A percentile compares a stretch with the other conserved stretches of the same genome.
These are phyloP conservation scores for Cerceris rybyensis DNA, from an alignment of 2,888 invertebrate species.

Conservation along the genomic window DNA sequence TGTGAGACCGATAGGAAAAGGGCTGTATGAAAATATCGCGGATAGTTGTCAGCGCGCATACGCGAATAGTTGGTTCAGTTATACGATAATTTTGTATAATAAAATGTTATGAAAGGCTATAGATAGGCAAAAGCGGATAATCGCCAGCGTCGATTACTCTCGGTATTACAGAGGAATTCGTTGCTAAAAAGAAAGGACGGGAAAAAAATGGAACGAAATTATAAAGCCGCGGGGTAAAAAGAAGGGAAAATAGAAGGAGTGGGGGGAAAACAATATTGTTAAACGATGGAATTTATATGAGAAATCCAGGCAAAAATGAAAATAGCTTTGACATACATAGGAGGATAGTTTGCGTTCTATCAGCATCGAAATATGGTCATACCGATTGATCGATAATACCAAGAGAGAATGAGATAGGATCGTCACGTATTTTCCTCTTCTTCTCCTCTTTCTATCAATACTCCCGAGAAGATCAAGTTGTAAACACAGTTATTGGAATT, in stretches of 20 bases:
- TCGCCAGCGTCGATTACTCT: not conserved
- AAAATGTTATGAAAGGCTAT: not conserved
- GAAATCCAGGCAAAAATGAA: conserved; percentile 18
- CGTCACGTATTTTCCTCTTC: conserved; percentile 22
- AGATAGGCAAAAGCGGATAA: not conserved
- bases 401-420: not conserved
- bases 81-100: not conserved
- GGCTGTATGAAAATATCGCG: not conserved
- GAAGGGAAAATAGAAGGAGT: not conserved
- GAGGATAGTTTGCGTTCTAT: conserved; percentile 22
- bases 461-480: conserved; percentile 2
- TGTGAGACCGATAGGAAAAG: not conserved
- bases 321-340: conserved; percentile 26
- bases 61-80: too few relatives aligned
- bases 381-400: conserved; percentile 34
- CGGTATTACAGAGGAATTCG: not conserved
- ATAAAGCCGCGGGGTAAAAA: not conserved
- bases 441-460: conserved; percentile 17
- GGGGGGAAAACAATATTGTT: conserved; percentile 1
- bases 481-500: conserved; percentile 34
- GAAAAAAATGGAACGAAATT: not conserved
- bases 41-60: not conserved
- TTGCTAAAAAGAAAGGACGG: not conserved
- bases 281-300: conserved; percentile 34
- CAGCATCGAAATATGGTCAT: conserved; percentile 19